A percentile compares a stretch with the other conserved stretches of the same genome.
These are phyloP conservation scores for Clangula hyemalis DNA, from an alignment of 2,797 vertebrate genomes.

Conservation along the genomic window DNA sequence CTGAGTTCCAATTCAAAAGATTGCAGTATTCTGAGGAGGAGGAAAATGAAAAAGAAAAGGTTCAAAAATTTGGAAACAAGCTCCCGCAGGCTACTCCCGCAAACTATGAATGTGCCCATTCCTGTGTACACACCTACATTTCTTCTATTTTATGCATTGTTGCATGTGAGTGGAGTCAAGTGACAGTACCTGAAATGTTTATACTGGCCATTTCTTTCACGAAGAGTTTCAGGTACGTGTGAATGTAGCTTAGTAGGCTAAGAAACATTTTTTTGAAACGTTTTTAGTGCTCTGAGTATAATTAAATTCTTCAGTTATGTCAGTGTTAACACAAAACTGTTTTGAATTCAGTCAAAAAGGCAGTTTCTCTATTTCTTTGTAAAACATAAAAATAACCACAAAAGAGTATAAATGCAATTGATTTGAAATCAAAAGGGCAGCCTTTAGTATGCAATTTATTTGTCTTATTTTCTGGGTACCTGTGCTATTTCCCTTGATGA, in stretches of 20 bases:
- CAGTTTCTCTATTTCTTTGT: background rate
- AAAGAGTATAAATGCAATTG: background rate
- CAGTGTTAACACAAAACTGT: background rate
- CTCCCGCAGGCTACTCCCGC: background rate
- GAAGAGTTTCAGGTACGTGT: background rate
- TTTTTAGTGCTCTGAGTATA: accelerated
- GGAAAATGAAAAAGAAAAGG: background rate
- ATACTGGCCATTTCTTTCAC: background rate
- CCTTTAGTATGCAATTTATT: background rate
- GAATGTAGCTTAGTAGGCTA: background rate
- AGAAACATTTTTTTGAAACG: background rate
- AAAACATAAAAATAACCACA: background rate
- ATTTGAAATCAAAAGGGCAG: background rate
- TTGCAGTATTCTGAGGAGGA: background rate
- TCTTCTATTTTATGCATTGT: background rate
- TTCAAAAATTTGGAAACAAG: background rate
- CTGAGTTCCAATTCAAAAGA: background rate
- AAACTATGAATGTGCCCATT: accelerated
- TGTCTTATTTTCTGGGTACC: background rate
- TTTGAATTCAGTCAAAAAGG: background rate
- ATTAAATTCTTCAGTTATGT: background rate
- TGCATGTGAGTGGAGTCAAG: background rate
- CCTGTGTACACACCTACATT: background rate
- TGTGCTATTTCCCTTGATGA: background rate
- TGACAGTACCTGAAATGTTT: background rate